These are phyloP conservation scores for Leiothrix lutea DNA, from an alignment of 2,113 vertebrate genomes.

Conservation along the genomic window DNA sequence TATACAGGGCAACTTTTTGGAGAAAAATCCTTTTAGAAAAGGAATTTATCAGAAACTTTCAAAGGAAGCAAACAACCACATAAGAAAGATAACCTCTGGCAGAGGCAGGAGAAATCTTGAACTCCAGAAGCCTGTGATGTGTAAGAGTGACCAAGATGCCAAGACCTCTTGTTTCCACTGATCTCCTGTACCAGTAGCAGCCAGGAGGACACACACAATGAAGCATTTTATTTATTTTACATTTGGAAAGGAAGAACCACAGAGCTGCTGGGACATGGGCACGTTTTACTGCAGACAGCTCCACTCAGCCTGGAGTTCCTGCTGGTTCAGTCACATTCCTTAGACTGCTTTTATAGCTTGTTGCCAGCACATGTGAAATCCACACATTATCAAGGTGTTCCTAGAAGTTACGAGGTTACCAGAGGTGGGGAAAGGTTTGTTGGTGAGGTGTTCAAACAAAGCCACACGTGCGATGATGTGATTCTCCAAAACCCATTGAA, in stretches of 20 bases:
- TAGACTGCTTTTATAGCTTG: neutral
- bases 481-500: neutral
- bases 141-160: neutral
- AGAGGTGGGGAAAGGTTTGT: neutral
- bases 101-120: neutral
- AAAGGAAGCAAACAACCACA: neutral
- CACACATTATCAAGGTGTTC: neutral
- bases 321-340: neutral
- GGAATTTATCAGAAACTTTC: neutral
- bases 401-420: fast-evolving
- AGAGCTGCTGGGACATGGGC: neutral
- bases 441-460: neutral
- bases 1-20: neutral
- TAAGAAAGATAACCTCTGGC: neutral
- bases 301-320: neutral
- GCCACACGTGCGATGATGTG: neutral
- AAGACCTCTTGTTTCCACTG: neutral
- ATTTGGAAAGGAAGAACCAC: neutral
- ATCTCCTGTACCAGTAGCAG: neutral
- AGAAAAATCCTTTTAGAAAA: neutral
- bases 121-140: neutral
- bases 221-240: no score
- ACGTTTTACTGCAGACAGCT: neutral
- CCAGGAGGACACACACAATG: neutral
- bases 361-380: neutral